phyloP scores from a whole-genome alignment of 2,113 vertebrate genomes.

The Limanda limanda region DNA sequence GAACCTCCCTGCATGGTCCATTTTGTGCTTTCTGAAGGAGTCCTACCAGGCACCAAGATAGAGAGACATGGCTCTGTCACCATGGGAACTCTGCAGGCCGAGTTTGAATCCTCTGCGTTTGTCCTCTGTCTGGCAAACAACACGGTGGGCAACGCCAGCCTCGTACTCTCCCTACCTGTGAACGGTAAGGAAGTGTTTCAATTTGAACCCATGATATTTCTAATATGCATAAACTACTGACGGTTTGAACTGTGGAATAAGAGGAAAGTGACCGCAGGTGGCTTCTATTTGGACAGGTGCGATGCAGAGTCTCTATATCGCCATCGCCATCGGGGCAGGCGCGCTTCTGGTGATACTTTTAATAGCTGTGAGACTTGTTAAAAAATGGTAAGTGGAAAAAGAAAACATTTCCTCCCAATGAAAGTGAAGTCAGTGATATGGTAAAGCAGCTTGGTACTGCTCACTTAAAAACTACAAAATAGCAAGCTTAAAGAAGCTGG shows the following conservation, averaged over 20 bases:
- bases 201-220: not conserved
- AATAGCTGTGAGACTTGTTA: conserved; percentile 30
- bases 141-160: conserved; percentile 43
- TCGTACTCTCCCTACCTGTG: conserved; percentile 44
- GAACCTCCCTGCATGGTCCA: conserved; percentile 61
- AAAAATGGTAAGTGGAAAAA: conserved; percentile 62
- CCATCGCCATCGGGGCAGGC: conserved; percentile 32
- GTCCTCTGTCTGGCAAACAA: conserved; percentile 75
- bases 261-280: not conserved
- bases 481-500: not conserved
- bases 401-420: not conserved
- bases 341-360: conserved; percentile 47
- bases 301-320: conserved; percentile 32
- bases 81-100: conserved; percentile 41
- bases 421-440: not conserved
- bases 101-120: conserved; percentile 21
- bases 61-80: conserved; percentile 54
- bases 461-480: not conserved
- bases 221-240: not conserved
- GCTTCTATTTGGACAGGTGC: conserved; percentile 57
- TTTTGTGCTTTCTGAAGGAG: conserved; percentile 54
- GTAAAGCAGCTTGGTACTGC: not conserved
- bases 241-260: not conserved
- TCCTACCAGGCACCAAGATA: conserved; percentile 26
- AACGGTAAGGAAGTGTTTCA: conserved; percentile 28